Evolutionary conservation across 2,888 invertebrate genomes (phyloP), one percentile per base, ranked within the genome.

Genomic region (Eupsilia transversa): DNA sequence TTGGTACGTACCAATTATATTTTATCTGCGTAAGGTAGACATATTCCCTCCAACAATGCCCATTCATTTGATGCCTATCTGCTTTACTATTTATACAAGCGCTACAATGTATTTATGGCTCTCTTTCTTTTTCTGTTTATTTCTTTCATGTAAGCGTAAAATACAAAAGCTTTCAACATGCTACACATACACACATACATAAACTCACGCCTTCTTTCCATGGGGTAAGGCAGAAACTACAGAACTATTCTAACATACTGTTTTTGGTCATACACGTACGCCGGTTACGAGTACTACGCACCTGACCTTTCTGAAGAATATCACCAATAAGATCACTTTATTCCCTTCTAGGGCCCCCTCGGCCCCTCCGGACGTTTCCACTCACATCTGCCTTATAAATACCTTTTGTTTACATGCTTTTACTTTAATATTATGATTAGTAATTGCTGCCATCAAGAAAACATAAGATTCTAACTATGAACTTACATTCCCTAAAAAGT

Each of bases 51-150:
- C 33, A n/a, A 27, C 35, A 41, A 73, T 38, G 41, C 20, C 41
- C 74, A 77, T 77, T 64, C n/a, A 59, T 64, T 77, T 59, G 59
- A 64, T 77, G 30, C 20, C 27, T 64, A 80, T 64, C 57, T 80
- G 17, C 27, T 56, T 46, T 63, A 59, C 52, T 80, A 35, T 80
- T 77, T 79, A 71, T 76, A 52, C 43, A 77, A 63, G n/a, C 41
- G 30, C 54, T 63, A 17, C 14, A 38, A 43, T 43, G n/a, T 64
- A 59, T 52, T 41, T 59, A 59, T 49, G 35, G 41, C 30, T 35
- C 12, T 70, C 27, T 64, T 80, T 59, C 20, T 30, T 52, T 79
- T 41, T 46, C n/a, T 38, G 12, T 49, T n/a, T 71, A 38, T 61
- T 79, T 56, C 2, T 72, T 60, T 33, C 30, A 38, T 38, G 14